phyloP scores from a whole-genome alignment of 2,888 invertebrate genomes.

The Brachylomia viminalis region DNA sequence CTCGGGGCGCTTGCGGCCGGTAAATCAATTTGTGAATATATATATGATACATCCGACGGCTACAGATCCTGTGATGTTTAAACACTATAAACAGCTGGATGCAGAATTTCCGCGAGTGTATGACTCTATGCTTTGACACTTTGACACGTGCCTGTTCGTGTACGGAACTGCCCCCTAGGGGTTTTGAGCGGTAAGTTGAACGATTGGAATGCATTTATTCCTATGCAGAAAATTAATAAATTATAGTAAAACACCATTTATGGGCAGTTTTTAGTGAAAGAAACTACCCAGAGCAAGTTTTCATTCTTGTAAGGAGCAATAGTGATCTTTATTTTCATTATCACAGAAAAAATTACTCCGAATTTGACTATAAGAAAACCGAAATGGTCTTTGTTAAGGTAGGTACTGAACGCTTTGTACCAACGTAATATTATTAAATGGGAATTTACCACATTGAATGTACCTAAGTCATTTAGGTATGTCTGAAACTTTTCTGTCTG shows the following conservation, averaged over 20 bases:
- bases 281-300: background rate
- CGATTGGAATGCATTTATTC: background rate
- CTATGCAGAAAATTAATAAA: background rate
- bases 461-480: background rate
- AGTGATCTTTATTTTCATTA: background rate
- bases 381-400: background rate
- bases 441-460: background rate
- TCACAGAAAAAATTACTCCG: background rate
- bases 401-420: background rate
- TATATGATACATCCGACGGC: slow-evolving; percentile 53
- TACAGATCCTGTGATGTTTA: slow-evolving; percentile 24
- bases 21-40: slow-evolving; percentile 74
- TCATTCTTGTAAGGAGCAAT: background rate
- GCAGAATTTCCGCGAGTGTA: slow-evolving; percentile 16
- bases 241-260: too few relatives aligned
- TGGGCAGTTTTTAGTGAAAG: too few relatives aligned
- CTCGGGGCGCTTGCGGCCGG: slow-evolving; percentile 64
- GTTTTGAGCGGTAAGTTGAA: background rate
- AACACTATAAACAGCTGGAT: slow-evolving; percentile 27
- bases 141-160: background rate
- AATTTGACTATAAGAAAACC: background rate
- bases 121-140: background rate
- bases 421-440: background rate
- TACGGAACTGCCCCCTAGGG: background rate
- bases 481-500: background rate